Base-by-base conservation (phyloP, 1,140 invertebrate genomes). In the Tigriopus japonicus region DNA sequence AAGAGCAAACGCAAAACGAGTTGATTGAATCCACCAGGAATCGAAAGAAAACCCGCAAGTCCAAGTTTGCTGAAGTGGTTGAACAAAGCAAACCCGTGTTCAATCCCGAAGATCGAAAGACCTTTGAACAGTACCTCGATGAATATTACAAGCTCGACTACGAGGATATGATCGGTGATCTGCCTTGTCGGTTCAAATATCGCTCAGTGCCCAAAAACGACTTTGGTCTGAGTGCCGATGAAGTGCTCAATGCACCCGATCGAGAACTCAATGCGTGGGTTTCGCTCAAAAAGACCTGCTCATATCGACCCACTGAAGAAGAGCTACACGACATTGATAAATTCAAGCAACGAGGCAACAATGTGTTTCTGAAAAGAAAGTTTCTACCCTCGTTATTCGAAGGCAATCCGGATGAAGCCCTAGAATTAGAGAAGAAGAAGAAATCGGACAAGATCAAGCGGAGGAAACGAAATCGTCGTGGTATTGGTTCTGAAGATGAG, bases 191-290 rank as follows among this genome's bases (percentile, higher is more conserved):
- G 67, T 98, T 95, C 71, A 92, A 92, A 68, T 98, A 98, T 69
- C 78, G 88, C 42, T 77, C 86, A 69, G 87, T 91, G 5, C 74
- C 82, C 17, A 81, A 90, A 0, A 96, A 96, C 73, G 80, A 85
- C 72, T 98, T 85, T 75, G 94, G 94, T 1, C 73, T 98, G 10
- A 81, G 80, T 17, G 74, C 84, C 56, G 88, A 93, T 67, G 94
- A 97, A 85, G 90, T 98, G 69, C 74, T 98, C 62, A 72, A 80
- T 66, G 86, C 89, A 42, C 84, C 90, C 68, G 92, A 97, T 68
- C 84, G 81, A 67, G 92, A 97, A 73, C 73, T 98, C 3, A 97
- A 98, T 68, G 80, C 80, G 64, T 98, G 94, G 94, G 89, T 83
- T 67, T 87, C 91, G 0, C 71, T 98, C 2, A 94, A 91, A 72